Evolutionary conservation across 2,113 vertebrate genomes (phyloP), one percentile per base, ranked within the genome.

Genomic region (Erythrolamprus reginae): DNA sequence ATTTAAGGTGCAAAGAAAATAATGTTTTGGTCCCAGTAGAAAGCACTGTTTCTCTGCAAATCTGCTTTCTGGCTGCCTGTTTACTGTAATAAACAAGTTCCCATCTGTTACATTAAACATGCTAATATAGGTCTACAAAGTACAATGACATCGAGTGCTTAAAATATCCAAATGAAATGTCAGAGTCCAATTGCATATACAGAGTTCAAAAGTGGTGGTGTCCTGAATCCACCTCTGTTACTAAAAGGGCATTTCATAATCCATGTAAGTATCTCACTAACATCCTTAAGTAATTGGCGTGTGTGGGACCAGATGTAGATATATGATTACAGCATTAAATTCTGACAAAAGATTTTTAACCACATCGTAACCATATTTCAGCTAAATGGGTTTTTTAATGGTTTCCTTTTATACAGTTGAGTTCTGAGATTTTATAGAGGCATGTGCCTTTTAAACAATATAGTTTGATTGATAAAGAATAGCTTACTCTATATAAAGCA

Each of bases 21-120:
- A 83, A n/a, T 50, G 13, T n/a, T n/a, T 84, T 42, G 53, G 92
- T 90, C 92, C 87, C 91, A 90, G 91, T 82, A 93, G 94, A 94
- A 95, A 92, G 89, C 48, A 53, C 45, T 51, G 53, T 90, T 89
- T 70, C 38, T 65, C 26, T 82, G 47, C 50, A 90, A 88, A 33
- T 92, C 95, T 93, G 91, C 92, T 94, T 92, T 93, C 87, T 91
- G 92, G 90, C 96, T 88, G 95, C 90, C 93, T 96, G 95, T 96
- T 96, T 96, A 96, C 93, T 96, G 96, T 91, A 95, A 91, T 93
- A 84, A 94, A 94, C 94, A 96, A 95, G 92, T 93, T 95, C 92
- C 95, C 95, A 95, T 96, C 95, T 96, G 94, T 96, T 96, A 95
- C 84, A 94, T 95, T 95, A 94, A 94, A 96, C 94, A 95, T 95